Evolutionary conservation across 2,888 invertebrate species (phyloP).

Genomic region (Podotricha telesiphe): DNA sequence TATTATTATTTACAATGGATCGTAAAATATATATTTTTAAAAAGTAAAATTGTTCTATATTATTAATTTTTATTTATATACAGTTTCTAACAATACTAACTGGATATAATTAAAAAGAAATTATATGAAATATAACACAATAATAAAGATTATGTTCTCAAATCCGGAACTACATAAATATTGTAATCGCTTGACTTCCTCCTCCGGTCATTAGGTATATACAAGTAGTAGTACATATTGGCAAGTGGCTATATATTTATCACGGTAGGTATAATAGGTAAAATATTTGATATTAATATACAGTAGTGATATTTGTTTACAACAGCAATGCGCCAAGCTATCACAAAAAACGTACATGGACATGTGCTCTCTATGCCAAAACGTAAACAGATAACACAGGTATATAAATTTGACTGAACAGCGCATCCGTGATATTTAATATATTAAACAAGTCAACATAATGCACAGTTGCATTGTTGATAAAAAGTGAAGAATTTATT

Average conservation of each 20-base stretch:
- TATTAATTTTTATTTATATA: neutral
- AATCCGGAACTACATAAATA: neutral
- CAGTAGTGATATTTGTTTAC: conserved; percentile 55
- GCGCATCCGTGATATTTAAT: conserved; percentile 43
- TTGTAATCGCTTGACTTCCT: neutral
- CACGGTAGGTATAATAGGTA: conserved; percentile 10
- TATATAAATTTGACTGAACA: conserved; percentile 48
- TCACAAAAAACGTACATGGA: conserved; percentile 50
- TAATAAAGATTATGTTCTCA: neutral
- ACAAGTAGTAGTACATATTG: neutral
- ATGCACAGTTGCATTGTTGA: conserved; percentile 55
- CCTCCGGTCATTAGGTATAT: neutral
- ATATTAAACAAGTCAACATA: conserved; percentile 46
- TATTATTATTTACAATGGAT: neutral
- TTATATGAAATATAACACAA: neutral
- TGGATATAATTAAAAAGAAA: neutral
- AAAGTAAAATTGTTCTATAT: too few species aligned
- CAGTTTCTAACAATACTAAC: neutral
- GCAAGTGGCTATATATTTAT: conserved; percentile 2
- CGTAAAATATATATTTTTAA: too few species aligned
- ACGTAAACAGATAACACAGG: conserved; percentile 62
- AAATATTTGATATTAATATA: conserved; percentile 23
- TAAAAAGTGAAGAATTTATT: conserved; percentile 60
- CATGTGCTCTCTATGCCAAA: conserved; percentile 54
- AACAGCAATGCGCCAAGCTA: conserved; percentile 63